Base-by-base conservation (phyloP, 2,113 vertebrate genomes). In the Climacteris rufus region DNA sequence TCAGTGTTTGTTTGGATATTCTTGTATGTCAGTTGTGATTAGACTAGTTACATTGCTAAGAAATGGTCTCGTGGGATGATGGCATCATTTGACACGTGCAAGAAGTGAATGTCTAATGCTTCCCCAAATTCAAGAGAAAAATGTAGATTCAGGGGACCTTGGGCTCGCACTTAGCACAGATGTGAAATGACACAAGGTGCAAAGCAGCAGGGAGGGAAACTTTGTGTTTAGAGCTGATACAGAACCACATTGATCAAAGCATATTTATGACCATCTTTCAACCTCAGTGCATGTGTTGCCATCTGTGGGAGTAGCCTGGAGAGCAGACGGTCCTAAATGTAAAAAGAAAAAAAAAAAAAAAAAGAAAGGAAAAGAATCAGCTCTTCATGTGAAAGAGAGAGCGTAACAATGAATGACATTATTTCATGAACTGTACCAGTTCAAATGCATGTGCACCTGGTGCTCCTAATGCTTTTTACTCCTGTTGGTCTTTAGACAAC, bases 341-440 rank as follows among this genome's bases (percentile, higher is more conserved):
- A 59, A 47, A 87, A 82, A 63, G 6, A 3, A 5, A 45, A 24
- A 23, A 27, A 50, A 30, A 21, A 28, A 40, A 31, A 52, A 53
- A 20, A 39, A 64, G 2, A 88, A 81, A 54, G 23, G 10, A 64
- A 87, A 92, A 71, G 2, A 91, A 87, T 75, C 35, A 35, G 85
- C 68, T 97, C 91, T 60, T 94, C 56, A 24, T 81, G 60, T 90
- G 88, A 93, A 88, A 92, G 83, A 87, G 88, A 0, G 37, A 93
- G 83, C 40, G 39, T 56, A 89, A 92, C 76, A 83, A 89, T 87
- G 93, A 87, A 76, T 76, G 87, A 75, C 76, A 47, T 85, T 93
- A 90, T 87, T 96, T 93, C 69, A 22, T 96, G 96, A 92, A 92
- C 90, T 89, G 83, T 84, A 94, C 79, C 81, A 83, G 91, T 91